Evolutionary conservation across 2,113 vertebrate genomes (phyloP).

Genomic region (Coryphaenoides rupestris): DNA sequence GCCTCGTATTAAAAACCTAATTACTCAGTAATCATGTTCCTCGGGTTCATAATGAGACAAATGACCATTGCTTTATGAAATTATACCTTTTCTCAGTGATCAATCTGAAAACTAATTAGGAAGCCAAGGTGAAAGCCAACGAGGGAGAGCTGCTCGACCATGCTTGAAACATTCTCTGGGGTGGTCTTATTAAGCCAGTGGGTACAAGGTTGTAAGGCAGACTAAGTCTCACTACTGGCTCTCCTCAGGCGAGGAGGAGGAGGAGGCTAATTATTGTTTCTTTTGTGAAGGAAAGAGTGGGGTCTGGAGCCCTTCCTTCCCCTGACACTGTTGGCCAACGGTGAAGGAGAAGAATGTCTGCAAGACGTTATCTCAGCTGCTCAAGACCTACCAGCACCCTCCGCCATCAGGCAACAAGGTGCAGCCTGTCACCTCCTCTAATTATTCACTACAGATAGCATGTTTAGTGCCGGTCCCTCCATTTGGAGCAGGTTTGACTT

Average conservation of each 20-base stretch:
- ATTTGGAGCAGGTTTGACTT: too few relatives aligned
- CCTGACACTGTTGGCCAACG: conserved; percentile 86
- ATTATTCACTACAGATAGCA: background rate
- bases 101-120: conserved; percentile 47
- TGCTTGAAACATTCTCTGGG: conserved; percentile 29
- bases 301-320: conserved; percentile 96
- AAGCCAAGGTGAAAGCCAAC: conserved; percentile 35
- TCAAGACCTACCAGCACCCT: conserved; percentile 94
- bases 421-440: conserved; percentile 12
- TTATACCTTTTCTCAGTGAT: conserved; percentile 40
- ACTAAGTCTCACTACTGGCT: background rate
- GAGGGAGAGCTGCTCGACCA: conserved; percentile 39
- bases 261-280: conserved; percentile 1
- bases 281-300: conserved; percentile 88
- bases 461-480: background rate
- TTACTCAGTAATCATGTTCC: conserved; percentile 42
- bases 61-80: conserved; percentile 43
- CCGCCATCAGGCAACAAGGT: conserved; percentile 90
- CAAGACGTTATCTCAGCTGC: conserved; percentile 90
- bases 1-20: conserved; percentile 39
- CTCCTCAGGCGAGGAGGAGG: conserved; percentile 2
- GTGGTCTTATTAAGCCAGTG: conserved; percentile 23
- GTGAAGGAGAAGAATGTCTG: conserved; percentile 95
- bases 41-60: conserved; percentile 28
- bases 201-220: conserved; percentile 8